phyloP scores from a whole-genome alignment of 2,797 vertebrate species.

The Siniperca scherzeri region DNA sequence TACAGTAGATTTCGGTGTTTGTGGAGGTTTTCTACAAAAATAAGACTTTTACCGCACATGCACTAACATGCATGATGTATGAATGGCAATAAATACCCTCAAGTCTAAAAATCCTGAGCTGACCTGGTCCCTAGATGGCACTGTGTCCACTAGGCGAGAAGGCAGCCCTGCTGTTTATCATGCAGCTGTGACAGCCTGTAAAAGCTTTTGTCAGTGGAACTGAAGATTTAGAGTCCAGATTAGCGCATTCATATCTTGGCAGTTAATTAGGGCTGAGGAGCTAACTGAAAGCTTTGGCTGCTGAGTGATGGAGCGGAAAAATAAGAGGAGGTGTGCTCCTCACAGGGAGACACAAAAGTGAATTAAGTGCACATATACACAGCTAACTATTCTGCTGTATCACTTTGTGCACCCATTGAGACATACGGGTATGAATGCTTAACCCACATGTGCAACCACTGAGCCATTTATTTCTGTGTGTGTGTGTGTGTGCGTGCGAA shows the following conservation, averaged over 20 bases:
- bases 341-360: constrained; percentile 54
- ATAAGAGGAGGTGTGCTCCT: constrained; percentile 55
- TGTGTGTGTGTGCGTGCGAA: background rate
- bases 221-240: constrained; percentile 78
- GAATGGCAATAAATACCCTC: background rate
- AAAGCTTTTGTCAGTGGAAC: constrained; percentile 79
- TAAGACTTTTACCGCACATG: background rate
- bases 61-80: constrained; percentile 2
- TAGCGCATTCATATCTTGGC: constrained; percentile 79
- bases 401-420: constrained; percentile 40
- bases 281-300: constrained; percentile 73
- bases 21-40: background rate
- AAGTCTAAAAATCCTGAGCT: constrained; percentile 5
- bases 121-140: constrained; percentile 75
- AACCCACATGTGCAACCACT: constrained; percentile 24
- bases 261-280: constrained; percentile 80
- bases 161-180: constrained; percentile 67
- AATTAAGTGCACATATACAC: constrained; percentile 61
- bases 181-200: constrained; percentile 73
- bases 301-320: constrained; percentile 68
- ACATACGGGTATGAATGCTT: constrained; percentile 51
- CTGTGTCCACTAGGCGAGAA: constrained; percentile 62
- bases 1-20: background rate
- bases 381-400: constrained; percentile 54
- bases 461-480: background rate